A percentile compares a stretch with the other conserved stretches of the same genome.
These are phyloP conservation scores for Nymphalis io DNA, from an alignment of 1,140 invertebrate genomes.

Conservation along the genomic window DNA sequence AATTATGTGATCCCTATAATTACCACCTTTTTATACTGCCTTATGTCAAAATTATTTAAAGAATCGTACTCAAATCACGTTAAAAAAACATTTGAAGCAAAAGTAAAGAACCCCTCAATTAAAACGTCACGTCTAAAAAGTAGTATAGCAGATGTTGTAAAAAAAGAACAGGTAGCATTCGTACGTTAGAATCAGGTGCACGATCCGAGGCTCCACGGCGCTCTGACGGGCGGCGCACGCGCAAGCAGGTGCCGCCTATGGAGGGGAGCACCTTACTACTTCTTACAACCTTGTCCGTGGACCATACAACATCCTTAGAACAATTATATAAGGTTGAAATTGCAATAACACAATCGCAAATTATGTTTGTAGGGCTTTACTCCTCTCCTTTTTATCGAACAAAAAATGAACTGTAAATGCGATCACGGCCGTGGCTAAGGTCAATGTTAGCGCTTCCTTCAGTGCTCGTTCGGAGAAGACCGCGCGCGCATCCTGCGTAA, in stretches of 20 bases:
- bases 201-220: conserved; percentile 54
- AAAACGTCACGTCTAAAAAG: conserved; percentile 43
- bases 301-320: conserved; percentile 16
- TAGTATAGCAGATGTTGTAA: conserved; percentile 52
- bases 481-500: conserved; percentile 74
- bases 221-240: conserved; percentile 72
- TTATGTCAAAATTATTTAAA: neutral
- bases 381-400: conserved; percentile 81
- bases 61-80: neutral
- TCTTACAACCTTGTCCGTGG: conserved; percentile 66
- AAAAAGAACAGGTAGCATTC: conserved; percentile 54
- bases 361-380: conserved; percentile 69
- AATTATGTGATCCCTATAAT: too few relatives aligned
- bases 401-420: conserved; percentile 81
- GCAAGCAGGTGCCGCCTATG: conserved; percentile 75
- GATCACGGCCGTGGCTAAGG: conserved; percentile 79
- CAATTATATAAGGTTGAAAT: conserved; percentile 29
- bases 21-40: too few relatives aligned
- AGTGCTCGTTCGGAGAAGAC: conserved; percentile 76
- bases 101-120: conserved; percentile 34
- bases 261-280: conserved; percentile 78
- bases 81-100: neutral
- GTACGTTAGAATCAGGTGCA: conserved; percentile 64
- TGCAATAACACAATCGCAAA: conserved; percentile 2
- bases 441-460: conserved; percentile 81